These are phyloP conservation scores for Blastobasis lacticolella DNA, from an alignment of 2,888 invertebrate genomes.

Conservation along the genomic window DNA sequence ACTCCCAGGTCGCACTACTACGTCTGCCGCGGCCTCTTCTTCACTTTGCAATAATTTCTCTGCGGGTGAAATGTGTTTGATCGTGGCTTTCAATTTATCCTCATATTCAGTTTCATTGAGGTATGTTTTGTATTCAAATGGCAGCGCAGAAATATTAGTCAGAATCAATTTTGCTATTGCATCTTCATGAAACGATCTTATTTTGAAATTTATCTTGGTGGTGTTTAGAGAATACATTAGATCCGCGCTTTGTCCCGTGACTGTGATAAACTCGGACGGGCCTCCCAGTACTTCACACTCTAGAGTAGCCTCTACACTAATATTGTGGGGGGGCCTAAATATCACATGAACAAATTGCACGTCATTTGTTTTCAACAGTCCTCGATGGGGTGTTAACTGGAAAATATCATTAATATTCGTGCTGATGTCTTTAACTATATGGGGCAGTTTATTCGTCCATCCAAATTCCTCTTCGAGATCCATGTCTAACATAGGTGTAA, in stretches of 20 bases:
- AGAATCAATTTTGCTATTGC: slow-evolving; percentile 49
- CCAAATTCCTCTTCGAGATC: slow-evolving; percentile 26
- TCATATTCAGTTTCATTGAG: slow-evolving; percentile 39
- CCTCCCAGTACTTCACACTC: slow-evolving; percentile 74
- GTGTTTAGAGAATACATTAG: slow-evolving; percentile 65
- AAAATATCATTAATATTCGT: slow-evolving; percentile 48
- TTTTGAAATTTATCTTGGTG: slow-evolving; percentile 53
- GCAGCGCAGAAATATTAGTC: slow-evolving; percentile 63
- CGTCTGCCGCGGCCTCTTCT: slow-evolving; percentile 46
- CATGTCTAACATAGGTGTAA: slow-evolving; percentile 41
- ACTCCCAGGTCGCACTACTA: slow-evolving; percentile 70
- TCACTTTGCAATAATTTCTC: slow-evolving; percentile 52
- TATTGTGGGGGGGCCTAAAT: slow-evolving; percentile 58
- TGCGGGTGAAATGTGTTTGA: slow-evolving; percentile 56
- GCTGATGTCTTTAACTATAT: slow-evolving; percentile 20
- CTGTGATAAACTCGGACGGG: slow-evolving; percentile 60
- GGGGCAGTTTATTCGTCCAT: slow-evolving; percentile 49
- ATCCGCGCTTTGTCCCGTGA: slow-evolving; percentile 68
- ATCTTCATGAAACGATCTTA: slow-evolving; percentile 55
- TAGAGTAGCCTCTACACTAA: slow-evolving; percentile 53
- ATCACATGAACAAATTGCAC: slow-evolving; percentile 60
- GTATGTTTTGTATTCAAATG: slow-evolving; percentile 58
- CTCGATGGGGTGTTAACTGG: slow-evolving; percentile 61
- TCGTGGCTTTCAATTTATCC: slow-evolving; percentile 52
- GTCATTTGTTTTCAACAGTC: slow-evolving; percentile 67